Evolutionary conservation across 2,888 invertebrate species (phyloP).

Genomic region (Netelia fuscicornis): DNA sequence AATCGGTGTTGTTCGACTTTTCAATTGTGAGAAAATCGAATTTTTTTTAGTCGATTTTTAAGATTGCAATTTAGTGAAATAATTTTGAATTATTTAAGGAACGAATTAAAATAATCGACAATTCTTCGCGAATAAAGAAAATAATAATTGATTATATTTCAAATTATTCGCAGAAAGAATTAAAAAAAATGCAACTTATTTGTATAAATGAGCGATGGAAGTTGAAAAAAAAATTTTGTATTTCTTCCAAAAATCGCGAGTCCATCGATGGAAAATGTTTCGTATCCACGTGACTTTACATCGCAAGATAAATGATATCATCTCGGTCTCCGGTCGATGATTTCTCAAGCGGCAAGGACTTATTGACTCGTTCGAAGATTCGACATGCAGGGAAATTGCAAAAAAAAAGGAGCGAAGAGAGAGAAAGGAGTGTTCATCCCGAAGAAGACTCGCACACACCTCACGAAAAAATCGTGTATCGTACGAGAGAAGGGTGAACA

Average conservation of each 20-base stretch:
- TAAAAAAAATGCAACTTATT: too few relatives aligned
- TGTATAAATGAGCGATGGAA: too few relatives aligned
- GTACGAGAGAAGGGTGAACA: constrained; percentile 8
- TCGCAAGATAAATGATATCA: neutral
- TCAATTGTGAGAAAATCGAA: too few relatives aligned
- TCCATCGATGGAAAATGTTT: neutral
- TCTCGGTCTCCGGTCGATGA: neutral
- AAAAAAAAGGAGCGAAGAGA: neutral
- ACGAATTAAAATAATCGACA: too few relatives aligned
- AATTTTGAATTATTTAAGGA: too few relatives aligned
- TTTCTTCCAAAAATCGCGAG: neutral
- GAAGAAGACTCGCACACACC: neutral
- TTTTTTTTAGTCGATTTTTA: too few relatives aligned
- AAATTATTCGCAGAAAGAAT: too few relatives aligned
- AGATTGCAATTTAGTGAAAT: too few relatives aligned
- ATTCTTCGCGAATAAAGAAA: too few relatives aligned
- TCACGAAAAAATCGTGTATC: neutral
- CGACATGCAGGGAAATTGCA: constrained; percentile 41
- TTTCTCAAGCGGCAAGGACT: constrained; percentile 59
- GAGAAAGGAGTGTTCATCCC: constrained; percentile 7
- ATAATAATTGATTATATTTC: too few relatives aligned
- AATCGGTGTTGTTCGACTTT: too few relatives aligned
- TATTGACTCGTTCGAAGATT: constrained; percentile 62
- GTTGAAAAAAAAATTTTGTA: neutral
- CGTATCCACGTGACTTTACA: too few relatives aligned